A percentile compares a stretch with the other conserved stretches of the same genome.
Evolutionary conservation across 2,888 invertebrate species (phyloP).

Genomic region (Cantharis lateralis): DNA sequence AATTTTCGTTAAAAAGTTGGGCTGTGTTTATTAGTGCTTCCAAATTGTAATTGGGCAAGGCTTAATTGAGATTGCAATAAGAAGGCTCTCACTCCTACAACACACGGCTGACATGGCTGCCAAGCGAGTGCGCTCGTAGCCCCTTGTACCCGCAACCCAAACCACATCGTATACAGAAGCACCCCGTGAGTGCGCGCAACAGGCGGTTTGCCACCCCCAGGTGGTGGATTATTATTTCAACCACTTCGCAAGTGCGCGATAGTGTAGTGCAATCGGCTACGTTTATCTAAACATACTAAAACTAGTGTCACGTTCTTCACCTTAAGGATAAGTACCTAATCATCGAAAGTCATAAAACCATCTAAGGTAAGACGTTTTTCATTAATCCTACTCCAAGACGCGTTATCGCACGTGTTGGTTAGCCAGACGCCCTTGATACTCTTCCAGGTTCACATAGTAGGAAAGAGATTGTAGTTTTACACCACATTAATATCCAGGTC

Average conservation of each 20-base stretch:
- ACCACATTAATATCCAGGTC: slow-evolving; percentile 49
- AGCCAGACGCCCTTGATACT: slow-evolving; percentile 33
- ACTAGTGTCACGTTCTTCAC: slow-evolving; percentile 10
- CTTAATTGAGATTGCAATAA: slow-evolving; percentile 11
- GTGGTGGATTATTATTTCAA: slow-evolving; percentile 28
- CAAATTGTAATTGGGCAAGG: slow-evolving; percentile 2
- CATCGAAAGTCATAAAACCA: background rate
- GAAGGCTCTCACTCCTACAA: slow-evolving; percentile 32
- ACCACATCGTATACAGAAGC: slow-evolving; percentile 29
- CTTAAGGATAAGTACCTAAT: slow-evolving; percentile 18
- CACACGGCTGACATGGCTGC: slow-evolving; percentile 33
- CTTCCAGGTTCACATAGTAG: slow-evolving; percentile 34
- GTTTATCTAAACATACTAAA: background rate
- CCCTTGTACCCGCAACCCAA: slow-evolving; percentile 32
- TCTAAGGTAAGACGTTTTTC: background rate
- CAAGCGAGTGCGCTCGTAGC: slow-evolving; percentile 31
- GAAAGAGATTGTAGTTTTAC: slow-evolving; percentile 41
- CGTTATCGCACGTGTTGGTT: slow-evolving; percentile 24
- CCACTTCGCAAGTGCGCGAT: slow-evolving; percentile 26
- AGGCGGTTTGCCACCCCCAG: slow-evolving; percentile 29
- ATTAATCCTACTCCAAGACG: background rate
- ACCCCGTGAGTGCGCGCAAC: slow-evolving; percentile 34
- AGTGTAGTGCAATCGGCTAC: slow-evolving; percentile 24
- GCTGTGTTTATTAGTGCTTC: slow-evolving; percentile 20
- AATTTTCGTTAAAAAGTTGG: slow-evolving; percentile 9